Conservation (phyloP, 2,113 vertebrate species). For the Dromaius novaehollandiae region DNA sequence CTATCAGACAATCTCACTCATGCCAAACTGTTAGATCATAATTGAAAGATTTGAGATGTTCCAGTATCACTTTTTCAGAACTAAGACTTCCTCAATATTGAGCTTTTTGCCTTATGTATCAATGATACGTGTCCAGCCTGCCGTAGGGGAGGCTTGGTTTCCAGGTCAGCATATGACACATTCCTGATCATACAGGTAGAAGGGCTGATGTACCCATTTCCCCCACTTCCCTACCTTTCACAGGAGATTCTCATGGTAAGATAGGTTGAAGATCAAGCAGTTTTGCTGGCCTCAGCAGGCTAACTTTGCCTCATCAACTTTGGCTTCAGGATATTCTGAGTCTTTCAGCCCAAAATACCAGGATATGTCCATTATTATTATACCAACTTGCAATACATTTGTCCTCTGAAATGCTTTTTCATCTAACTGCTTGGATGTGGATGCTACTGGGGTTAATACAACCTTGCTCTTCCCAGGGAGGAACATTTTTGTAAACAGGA, state of each 20-base stretch:
- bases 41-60: too few species aligned
- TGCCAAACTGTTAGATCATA: too few species aligned
- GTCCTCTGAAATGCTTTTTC: neutral
- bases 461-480: neutral
- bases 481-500: neutral
- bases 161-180: neutral
- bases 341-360: neutral
- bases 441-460: neutral
- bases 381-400: neutral
- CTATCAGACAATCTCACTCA: too few species aligned
- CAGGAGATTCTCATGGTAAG: neutral
- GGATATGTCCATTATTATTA: neutral
- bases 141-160: neutral
- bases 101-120: neutral
- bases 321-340: neutral
- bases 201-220: neutral
- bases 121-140: neutral
- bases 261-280: neutral
- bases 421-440: neutral
- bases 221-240: neutral
- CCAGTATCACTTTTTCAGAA: too few species aligned
- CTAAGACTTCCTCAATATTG: neutral
- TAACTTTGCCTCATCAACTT: neutral
- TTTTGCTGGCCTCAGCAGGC: neutral
- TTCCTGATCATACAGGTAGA: neutral